Base-by-base conservation (phyloP, 2,888 invertebrate genomes). In the Amphipoea lucens region DNA sequence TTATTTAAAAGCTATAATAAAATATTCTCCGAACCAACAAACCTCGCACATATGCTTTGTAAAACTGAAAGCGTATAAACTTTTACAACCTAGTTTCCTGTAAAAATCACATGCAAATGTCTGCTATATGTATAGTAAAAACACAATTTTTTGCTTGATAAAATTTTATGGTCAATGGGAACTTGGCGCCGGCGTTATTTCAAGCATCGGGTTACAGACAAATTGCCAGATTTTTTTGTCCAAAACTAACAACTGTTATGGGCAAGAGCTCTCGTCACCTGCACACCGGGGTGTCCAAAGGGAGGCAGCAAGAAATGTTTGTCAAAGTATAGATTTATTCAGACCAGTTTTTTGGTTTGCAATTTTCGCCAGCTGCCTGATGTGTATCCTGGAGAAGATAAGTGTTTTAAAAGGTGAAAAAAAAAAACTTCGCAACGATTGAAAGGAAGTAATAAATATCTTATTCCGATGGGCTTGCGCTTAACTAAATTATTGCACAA, bases 171-270 rank as follows among this genome's bases (percentile, higher is more conserved):
- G 87, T 86, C 84, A 87, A 72, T 83, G 82, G 78, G 17, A 71
- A 70, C 73, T 75, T 89, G 88, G 90, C 91, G 91, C 91, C 91
- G 77, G 85, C 81, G 80, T 81, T 84, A 86, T 82, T 84, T 89
- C 88, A 89, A 88, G 84, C 86, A 83, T 90, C 90, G 79, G 80
- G 85, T 88, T 86, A 79, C 87, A 74, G 80, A 90, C 89, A 87
- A 86, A 89, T 88, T 74, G 81, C 72, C 69, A 67, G 29, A 12
- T 40, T 67, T 85, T 84, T 81, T 84, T 75, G 54, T 54, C 62
- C 67, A 67, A 81, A 84, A 68, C 60, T 72, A 67, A 62, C 82
- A 82, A 79, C 54, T 82, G 67, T 74, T 87, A 84, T 76, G 68
- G 72, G 63, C 80, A 74, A 66, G 73, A 79, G 63, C 65, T 82